phyloP scores from a whole-genome alignment of 1,140 invertebrate genomes.

The Ceratoteleas bidentatus region DNA sequence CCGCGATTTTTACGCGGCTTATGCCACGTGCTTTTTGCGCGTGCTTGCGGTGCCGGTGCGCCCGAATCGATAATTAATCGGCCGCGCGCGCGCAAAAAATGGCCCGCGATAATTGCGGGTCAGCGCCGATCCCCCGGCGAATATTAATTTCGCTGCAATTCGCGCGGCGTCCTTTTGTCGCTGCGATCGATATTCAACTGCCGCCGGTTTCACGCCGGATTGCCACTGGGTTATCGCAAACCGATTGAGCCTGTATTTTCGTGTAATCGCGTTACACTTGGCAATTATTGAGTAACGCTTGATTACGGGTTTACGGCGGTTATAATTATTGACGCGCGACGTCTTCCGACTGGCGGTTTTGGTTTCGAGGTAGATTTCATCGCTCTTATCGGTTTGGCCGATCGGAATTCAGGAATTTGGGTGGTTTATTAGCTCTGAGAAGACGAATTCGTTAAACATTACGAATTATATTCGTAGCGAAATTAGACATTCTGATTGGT shows the following conservation, averaged over 20 bases:
- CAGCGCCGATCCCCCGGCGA: no score
- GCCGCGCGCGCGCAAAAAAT: no score
- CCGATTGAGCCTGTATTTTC: slow-evolving; percentile 43
- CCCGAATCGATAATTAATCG: no score
- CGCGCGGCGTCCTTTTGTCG: no score
- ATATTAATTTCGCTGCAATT: no score
- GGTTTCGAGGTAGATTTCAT: slow-evolving; percentile 22
- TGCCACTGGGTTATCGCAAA: slow-evolving; percentile 45
- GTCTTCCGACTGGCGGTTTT: slow-evolving; percentile 22
- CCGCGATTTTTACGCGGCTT: no score
- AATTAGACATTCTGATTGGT: neutral
- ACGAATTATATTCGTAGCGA: no score
- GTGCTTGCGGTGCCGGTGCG: no score
- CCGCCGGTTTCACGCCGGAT: slow-evolving; percentile 7
- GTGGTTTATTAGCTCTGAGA: neutral
- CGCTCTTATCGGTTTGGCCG: slow-evolving; percentile 14
- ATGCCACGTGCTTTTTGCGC: no score
- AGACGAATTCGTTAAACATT: no score
- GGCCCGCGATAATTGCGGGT: no score
- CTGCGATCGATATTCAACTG: slow-evolving; percentile 27
- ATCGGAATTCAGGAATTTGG: slow-evolving; percentile 8
- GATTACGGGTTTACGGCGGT: slow-evolving; percentile 29
- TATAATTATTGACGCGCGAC: slow-evolving; percentile 42
- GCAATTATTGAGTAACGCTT: slow-evolving; percentile 37
- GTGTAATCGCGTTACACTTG: slow-evolving; percentile 37